Evolutionary conservation across 2,113 vertebrate genomes (phyloP), one percentile per base, ranked within the genome.

Genomic region (Entomyzon cyanotis): DNA sequence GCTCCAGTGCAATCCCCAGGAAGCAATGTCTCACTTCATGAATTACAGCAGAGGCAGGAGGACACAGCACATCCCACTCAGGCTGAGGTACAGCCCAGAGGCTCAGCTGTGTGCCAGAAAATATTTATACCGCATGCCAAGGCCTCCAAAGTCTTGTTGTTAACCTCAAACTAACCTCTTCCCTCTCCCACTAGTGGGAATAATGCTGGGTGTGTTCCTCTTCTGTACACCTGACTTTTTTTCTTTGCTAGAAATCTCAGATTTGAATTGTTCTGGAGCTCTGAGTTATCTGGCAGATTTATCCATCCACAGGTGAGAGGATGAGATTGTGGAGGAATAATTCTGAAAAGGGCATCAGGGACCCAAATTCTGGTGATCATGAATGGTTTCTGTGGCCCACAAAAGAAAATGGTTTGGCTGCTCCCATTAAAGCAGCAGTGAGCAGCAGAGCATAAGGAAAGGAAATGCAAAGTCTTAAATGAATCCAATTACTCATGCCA

Each of bases 401-500:
- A 42, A 50, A 77, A 83, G 12, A 74, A 85, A 81, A 77, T 25
- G 15, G 6, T 78, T 94, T 87, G 60, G 49, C 56, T 93, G 76
- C 41, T 95, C 20, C 23, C 21, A 23, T 78, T 81, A 60, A 63
- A 49, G 56, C 67, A 88, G 50, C 49, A 73, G 39, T 3, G 2
- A 95, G 71, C 75, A 86, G 42, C 31, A 71, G 79, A 93, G 83
- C 52, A 71, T n/a, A 49, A 92, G 60, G 56, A 88, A 67, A 81
- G 76, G 80, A 95, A 96, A 93, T 78, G 75, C 15, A 82, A 80
- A 50, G 39, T 52, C 88, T 95, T 90, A 96, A 97, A 96, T 95
- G 56, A 93, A 94, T 96, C 64, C 85, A 95, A 84, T 97, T 97
- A 93, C 79, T 94, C 85, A 90, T 96, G 83, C 52, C 83, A 88